Evolutionary conservation across 1,140 invertebrate genomes (phyloP), one percentile per base, ranked within the genome.

Genomic region (Drosophila novamexicana): DNA sequence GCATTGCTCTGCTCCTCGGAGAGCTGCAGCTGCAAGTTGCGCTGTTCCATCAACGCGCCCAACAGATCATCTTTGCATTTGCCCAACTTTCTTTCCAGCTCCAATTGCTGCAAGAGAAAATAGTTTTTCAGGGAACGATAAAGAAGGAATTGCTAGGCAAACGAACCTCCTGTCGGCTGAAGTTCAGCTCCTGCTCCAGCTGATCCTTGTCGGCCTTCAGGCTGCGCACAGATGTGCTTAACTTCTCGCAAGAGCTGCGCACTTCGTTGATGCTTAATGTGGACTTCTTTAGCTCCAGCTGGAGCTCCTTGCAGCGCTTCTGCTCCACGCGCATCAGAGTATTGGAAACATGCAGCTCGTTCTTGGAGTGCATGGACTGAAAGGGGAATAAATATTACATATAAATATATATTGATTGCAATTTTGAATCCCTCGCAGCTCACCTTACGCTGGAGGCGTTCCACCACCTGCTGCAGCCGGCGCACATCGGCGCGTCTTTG

Each of bases 291-390:
- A 92, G 37, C 14, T 92, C 70, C 44, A 75, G 9, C 34, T 83
- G 74, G 2, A 92, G 61, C 8, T 91, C 83, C 10, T 42, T 58
- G 44, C 89, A 91, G 12, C 81, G 79, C 16, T 79, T 90, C 40
- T 90, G 66, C 49, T 92, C 83, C 4, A 88, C 73, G 7, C 79
- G 69, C 58, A 91, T 76, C 12, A 91, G 10, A 0, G 85, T 78
- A 4, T 71, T 65, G 32, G 52, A 76, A 0, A 92, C 82, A 34
- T 82, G 84, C n/a, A 92, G 29, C 40, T 91, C 66, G 39, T 84
- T 92, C 22, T 77, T 76, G 0, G 47, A 16, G 12, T 75, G 58
- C 37, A 81, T 79, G 12, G 45, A 56, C 91, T 92, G 22, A 36
- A 1, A n/a, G 32, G 12, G 0, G 0, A 5, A 42, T 6, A 4